phyloP scores from a whole-genome alignment of 1,140 invertebrate genomes.

The Heliconius himera region DNA sequence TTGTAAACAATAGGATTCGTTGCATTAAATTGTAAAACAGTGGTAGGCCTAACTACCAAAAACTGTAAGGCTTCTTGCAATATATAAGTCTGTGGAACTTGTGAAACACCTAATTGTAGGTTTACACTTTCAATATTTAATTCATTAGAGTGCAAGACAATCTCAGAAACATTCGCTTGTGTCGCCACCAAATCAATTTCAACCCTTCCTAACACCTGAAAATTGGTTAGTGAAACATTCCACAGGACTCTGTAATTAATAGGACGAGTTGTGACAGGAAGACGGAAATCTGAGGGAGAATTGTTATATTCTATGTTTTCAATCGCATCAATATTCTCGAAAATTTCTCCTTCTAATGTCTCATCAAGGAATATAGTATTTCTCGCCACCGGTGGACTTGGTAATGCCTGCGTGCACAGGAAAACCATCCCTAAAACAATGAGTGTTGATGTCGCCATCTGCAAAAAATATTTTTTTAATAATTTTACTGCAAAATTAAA shows the following conservation, averaged over 20 bases:
- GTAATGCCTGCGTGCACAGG: constrained; percentile 42
- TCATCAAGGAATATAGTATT: constrained; percentile 68
- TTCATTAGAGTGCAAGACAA: constrained; percentile 85
- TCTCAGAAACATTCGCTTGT: constrained; percentile 56
- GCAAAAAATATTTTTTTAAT: constrained; percentile 22
- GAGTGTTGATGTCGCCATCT: constrained; percentile 67
- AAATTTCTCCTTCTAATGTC: constrained; percentile 55
- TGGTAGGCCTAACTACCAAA: constrained; percentile 44
- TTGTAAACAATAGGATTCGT: constrained; percentile 53
- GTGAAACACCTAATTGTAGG: constrained; percentile 55
- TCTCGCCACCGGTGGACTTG: constrained; percentile 41
- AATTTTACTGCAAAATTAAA: neutral
- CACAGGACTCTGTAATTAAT: constrained; percentile 81
- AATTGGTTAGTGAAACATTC: constrained; percentile 45
- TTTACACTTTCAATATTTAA: constrained; percentile 67
- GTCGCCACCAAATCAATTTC: constrained; percentile 76
- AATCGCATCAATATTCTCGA: constrained; percentile 51
- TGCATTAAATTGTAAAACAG: constrained; percentile 51
- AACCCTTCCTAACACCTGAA: constrained; percentile 83
- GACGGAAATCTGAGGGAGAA: constrained; percentile 64
- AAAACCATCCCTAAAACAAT: constrained; percentile 48
- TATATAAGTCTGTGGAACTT: constrained; percentile 30
- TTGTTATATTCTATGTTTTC: constrained; percentile 13
- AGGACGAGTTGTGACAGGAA: constrained; percentile 74
- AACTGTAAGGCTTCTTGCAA: constrained; percentile 50